These are phyloP conservation scores for Nemopilema nomurai DNA, from an alignment of 30 jellyfish, hydroid and myxozoan species.

Conservation along the genomic window DNA sequence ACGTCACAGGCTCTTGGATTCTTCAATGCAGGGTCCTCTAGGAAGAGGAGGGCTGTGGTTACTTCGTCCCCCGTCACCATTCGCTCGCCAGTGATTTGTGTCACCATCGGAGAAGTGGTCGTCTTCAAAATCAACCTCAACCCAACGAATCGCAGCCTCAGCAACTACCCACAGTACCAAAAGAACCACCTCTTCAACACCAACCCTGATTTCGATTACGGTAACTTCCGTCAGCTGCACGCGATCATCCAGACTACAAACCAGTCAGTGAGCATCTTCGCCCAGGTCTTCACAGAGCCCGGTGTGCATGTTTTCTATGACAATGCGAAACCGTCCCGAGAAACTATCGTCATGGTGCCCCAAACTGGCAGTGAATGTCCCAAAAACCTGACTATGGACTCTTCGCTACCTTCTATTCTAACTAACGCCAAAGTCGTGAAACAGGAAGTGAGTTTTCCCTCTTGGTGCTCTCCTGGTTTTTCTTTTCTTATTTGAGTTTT, in stretches of 20 bases:
- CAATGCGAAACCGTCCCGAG: conserved; percentile 84
- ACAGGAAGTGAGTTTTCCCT: conserved; percentile 41
- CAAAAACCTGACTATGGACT: conserved; percentile 69
- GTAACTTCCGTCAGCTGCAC: conserved; percentile 88
- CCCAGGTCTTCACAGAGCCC: conserved; percentile 83
- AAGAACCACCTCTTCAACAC: conserved; percentile 91
- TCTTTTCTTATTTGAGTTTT: too few species aligned
- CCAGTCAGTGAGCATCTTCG: conserved; percentile 78
- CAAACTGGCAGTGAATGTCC: conserved; percentile 85
- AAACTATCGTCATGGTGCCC: conserved; percentile 91
- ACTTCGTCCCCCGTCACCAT: conserved; percentile 56
- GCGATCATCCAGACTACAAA: conserved; percentile 80
- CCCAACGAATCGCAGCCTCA: conserved; percentile 69
- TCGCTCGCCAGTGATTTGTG: conserved; percentile 91
- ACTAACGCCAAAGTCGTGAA: conserved; percentile 33
- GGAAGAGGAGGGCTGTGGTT: conserved; percentile 73
- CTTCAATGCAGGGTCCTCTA: conserved; percentile 1
- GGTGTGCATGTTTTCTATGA: conserved; percentile 95
- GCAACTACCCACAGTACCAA: conserved; percentile 87
- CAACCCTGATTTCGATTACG: conserved; percentile 92
- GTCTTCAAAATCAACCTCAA: conserved; percentile 70
- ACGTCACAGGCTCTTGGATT: conserved; percentile 31
- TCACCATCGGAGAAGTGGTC: conserved; percentile 78
- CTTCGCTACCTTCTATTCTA: conserved; percentile 63
- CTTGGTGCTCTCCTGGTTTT: background rate